These are phyloP conservation scores for Drosophila pullipes DNA, from an alignment of 2,888 invertebrate genomes.

Conservation along the genomic window DNA sequence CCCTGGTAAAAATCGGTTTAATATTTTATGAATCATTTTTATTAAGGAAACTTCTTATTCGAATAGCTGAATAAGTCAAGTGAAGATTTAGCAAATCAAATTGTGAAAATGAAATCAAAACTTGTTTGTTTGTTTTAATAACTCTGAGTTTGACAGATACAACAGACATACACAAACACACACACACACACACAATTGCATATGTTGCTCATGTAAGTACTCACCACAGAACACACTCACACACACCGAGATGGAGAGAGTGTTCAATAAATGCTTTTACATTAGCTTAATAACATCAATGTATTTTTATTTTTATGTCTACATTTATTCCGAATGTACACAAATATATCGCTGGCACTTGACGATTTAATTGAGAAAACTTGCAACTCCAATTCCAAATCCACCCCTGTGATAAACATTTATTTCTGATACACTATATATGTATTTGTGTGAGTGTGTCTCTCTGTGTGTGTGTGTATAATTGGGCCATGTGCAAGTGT, in stretches of 20 bases:
- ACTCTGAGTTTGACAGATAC: background rate
- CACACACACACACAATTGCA: background rate
- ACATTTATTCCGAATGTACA: conserved; percentile 23
- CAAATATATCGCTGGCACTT: conserved; percentile 59
- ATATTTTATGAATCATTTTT: background rate
- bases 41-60: background rate
- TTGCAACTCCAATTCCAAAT: conserved; percentile 29
- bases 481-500: conserved; percentile 61
- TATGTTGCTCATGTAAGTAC: background rate
- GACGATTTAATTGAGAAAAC: conserved; percentile 66
- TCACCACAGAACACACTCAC: background rate
- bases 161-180: background rate
- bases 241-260: background rate
- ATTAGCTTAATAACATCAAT: conserved; percentile 23
- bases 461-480: conserved; percentile 14
- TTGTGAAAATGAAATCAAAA: background rate
- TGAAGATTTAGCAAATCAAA: background rate
- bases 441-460: background rate
- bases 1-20: background rate
- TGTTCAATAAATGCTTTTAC: conserved; percentile 53
- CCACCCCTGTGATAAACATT: conserved; percentile 29
- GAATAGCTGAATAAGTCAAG: background rate
- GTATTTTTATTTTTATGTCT: conserved; percentile 10
- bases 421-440: conserved; percentile 14
- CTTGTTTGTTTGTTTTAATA: background rate